phyloP scores from a whole-genome alignment of 2,797 vertebrate species.

The Zenarchopterus dispar region DNA sequence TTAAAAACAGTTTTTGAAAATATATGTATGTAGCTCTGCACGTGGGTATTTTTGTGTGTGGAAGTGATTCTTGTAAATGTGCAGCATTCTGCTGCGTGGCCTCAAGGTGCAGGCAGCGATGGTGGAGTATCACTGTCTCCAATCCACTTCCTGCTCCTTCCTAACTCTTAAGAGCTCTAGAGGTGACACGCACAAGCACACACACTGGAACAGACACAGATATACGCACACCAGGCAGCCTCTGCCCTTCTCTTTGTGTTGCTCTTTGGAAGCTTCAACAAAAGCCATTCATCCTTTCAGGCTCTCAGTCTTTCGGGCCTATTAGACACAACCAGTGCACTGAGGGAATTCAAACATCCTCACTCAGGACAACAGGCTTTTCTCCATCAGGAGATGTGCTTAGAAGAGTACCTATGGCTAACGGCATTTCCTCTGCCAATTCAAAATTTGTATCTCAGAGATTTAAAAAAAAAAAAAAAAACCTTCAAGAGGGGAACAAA shows the following conservation, averaged over 20 bases:
- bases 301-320: slow-evolving; percentile 67
- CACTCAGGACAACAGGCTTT: slow-evolving; percentile 49
- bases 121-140: slow-evolving; percentile 62
- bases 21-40: slow-evolving; percentile 17
- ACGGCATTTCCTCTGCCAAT: slow-evolving; percentile 30
- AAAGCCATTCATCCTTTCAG: slow-evolving; percentile 76
- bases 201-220: slow-evolving; percentile 41
- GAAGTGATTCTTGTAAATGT: slow-evolving; percentile 20
- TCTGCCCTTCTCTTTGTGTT: slow-evolving; percentile 67
- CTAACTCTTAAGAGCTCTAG: slow-evolving; percentile 50
- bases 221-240: slow-evolving; percentile 30
- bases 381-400: slow-evolving; percentile 44
- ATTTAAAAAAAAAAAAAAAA: slow-evolving; percentile 7
- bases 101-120: slow-evolving; percentile 53
- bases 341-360: slow-evolving; percentile 66
- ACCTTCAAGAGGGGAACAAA: slow-evolving; percentile 17
- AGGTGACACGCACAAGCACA: slow-evolving; percentile 42
- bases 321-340: slow-evolving; percentile 60
- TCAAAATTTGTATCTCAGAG: slow-evolving; percentile 2
- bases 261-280: slow-evolving; percentile 72
- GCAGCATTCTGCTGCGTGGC: slow-evolving; percentile 36
- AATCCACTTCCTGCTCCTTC: slow-evolving; percentile 60
- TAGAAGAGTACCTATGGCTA: slow-evolving; percentile 28
- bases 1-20: slow-evolving; percentile 22
- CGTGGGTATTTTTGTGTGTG: slow-evolving; percentile 22